Conservation (phyloP, 2,113 vertebrate genomes). For the Lepus europaeus region DNA sequence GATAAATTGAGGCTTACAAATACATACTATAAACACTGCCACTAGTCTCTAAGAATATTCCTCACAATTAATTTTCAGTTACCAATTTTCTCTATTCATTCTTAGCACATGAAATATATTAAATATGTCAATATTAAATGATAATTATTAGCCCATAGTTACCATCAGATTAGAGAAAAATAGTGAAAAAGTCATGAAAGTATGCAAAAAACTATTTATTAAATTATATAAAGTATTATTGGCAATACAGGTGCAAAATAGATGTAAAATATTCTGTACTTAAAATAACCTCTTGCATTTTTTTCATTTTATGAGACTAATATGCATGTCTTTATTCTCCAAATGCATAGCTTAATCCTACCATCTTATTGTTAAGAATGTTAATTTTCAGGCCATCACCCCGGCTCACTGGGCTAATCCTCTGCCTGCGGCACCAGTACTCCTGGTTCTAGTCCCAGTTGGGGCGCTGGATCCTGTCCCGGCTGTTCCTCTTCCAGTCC, state of each 20-base stretch:
- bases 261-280: background rate
- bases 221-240: background rate
- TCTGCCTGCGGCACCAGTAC: too few relatives aligned
- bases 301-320: background rate
- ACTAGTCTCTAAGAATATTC: background rate
- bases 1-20: background rate
- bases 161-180: constrained; percentile 16
- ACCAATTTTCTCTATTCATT: constrained; percentile 43
- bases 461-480: too few relatives aligned
- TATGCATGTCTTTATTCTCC: background rate
- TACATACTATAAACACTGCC: background rate
- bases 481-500: too few relatives aligned
- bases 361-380: background rate
- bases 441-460: too few relatives aligned
- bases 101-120: background rate
- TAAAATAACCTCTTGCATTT: constrained; percentile 39
- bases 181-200: background rate
- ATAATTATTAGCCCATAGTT: background rate
- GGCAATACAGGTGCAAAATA: background rate
- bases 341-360: constrained; percentile 29
- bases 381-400: background rate
- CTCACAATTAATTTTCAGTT: background rate
- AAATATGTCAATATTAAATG: background rate
- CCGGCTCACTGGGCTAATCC: too few relatives aligned
- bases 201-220: background rate